These are phyloP conservation scores for Falco punctatus DNA, from an alignment of 2,113 vertebrate species.

Conservation along the genomic window DNA sequence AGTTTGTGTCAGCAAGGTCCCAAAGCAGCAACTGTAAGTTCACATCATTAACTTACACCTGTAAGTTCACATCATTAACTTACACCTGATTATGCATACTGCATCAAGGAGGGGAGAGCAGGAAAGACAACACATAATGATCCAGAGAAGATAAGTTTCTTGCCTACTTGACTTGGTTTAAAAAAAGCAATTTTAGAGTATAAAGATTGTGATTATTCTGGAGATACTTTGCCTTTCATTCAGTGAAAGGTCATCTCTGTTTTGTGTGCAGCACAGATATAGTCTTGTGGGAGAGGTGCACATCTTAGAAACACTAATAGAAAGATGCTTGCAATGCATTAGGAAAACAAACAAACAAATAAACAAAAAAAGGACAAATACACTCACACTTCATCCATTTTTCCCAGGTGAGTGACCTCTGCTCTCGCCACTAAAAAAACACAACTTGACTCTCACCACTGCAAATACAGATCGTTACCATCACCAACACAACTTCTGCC, in stretches of 20 bases:
- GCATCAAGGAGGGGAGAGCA: not conserved
- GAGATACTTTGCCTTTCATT: not conserved
- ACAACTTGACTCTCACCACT: not conserved
- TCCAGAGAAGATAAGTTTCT: not conserved
- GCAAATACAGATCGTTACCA: fast-evolving
- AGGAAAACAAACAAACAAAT: not conserved
- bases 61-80: not conserved
- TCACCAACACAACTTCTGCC: not conserved
- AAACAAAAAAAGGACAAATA: not conserved
- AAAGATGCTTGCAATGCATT: not conserved
- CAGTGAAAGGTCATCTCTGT: not conserved
- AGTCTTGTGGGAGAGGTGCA: not conserved
- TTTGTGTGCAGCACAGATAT: not conserved
- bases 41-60: not conserved
- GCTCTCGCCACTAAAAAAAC: not conserved
- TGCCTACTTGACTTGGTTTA: not conserved
- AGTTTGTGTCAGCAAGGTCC: not conserved
- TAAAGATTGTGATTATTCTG: not conserved
- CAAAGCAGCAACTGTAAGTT: not conserved
- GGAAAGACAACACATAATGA: not conserved
- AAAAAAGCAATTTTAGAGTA: not conserved
- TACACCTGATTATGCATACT: fast-evolving
- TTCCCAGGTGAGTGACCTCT: not conserved
- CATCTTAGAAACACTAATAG: not conserved
- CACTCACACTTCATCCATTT: not conserved